Base-by-base conservation (phyloP, 1,140 invertebrate genomes). In the Lepidostoma basale region DNA sequence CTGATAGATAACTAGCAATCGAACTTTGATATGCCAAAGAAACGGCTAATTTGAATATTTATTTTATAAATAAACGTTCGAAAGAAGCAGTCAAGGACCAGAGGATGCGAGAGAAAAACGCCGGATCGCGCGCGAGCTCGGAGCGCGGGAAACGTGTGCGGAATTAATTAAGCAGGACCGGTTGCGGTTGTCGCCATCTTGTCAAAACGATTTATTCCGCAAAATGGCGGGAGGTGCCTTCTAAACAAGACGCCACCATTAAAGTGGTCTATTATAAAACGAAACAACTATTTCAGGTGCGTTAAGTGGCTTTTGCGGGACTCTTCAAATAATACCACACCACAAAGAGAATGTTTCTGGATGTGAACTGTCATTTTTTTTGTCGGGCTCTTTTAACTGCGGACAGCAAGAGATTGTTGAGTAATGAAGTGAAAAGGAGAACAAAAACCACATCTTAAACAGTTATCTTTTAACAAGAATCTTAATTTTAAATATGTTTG, bases 21-120 rank as follows among this genome's bases (percentile, higher is more conserved):
- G 52, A 56, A 56, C 52, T 56, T 56, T 56, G 52, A 30, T 56
- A 56, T 56, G 5, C 26, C 52, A 6, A 16, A 56, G 52, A 56
- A 33, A 47, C 16, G 44, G 18, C 44, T 56, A 56, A 56, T 56
- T 56, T 56, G 14, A 33, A 56, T 56, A 36, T 56, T 56, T 30
- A 56, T 16, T 33, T 56, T 56, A 33, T 56, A 56, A 14, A 20
- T 56, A 56, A 56, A 56, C 3, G 26, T 18, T 56, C 30, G 16
- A 36, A 56, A 33, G 52, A 36, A 33, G 4, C 16, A 56, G 52
- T 56, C 52, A 56, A 56, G 52, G 52, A 56, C 52, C 44, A 33
- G 18, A 56, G 52, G 52, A 56, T 56, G 28, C 22, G 44, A 12
- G 44, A 22, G 28, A 33, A 33, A 56, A 56, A 56, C 36, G 36